Percentiles rank a stretch among this genome's conserved stretches.
These are phyloP conservation scores for Corythucha ciliata DNA, from an alignment of 2,888 invertebrate species.

Conservation along the genomic window DNA sequence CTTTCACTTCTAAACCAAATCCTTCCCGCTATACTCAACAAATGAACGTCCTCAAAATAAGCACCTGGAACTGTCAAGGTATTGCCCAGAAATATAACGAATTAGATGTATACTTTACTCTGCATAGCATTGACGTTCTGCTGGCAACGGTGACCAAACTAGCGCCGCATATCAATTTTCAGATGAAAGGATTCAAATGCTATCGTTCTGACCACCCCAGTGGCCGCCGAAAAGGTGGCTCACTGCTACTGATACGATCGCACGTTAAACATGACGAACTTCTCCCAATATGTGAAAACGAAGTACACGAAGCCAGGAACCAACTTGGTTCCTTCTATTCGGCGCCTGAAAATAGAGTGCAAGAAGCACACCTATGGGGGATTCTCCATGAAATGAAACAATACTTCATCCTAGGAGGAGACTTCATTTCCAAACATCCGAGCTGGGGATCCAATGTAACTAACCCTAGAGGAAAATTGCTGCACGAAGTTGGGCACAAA, in stretches of 20 bases:
- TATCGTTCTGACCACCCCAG: not conserved
- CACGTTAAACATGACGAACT: not conserved
- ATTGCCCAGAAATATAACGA: constrained; percentile 2
- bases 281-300: not conserved
- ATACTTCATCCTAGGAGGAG: constrained; percentile 1
- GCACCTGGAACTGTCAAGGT: constrained; percentile 4
- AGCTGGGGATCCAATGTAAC: too few species aligned
- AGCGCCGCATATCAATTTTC: not conserved
- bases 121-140: too few species aligned
- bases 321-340: constrained; percentile 3
- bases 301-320: constrained; percentile 1
- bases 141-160: too few species aligned
- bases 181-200: constrained; percentile 1
- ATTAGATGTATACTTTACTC: not conserved
- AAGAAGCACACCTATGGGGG: constrained; percentile 5
- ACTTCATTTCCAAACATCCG: too few species aligned
- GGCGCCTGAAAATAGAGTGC: constrained; percentile 1
- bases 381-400: not conserved
- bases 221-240: not conserved
- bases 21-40: constrained; percentile 1
- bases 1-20: not conserved
- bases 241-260: not conserved
- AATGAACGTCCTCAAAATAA: constrained; percentile 2
- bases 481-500: not conserved
- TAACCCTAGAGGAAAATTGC: too few species aligned